Evolutionary conservation across 2,888 invertebrate species (phyloP).

Genomic region (Deroplatys truncata): DNA sequence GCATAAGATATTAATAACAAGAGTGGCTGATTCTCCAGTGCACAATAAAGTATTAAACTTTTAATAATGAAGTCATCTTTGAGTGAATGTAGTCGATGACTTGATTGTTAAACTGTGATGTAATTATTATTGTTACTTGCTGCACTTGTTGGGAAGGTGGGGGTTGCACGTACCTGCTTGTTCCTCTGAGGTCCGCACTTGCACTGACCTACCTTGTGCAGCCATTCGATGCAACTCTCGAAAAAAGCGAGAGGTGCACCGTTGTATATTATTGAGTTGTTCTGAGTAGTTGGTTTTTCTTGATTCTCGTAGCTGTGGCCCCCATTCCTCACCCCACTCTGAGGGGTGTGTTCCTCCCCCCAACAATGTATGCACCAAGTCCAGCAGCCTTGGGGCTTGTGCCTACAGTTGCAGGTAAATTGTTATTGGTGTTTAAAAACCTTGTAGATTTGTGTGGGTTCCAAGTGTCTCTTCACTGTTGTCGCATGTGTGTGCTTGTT

Average conservation of each 20-base stretch:
- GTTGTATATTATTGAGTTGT: background rate
- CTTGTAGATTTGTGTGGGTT: background rate
- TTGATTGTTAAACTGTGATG: no score
- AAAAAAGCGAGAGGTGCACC: background rate
- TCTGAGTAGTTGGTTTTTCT: constrained; percentile 9
- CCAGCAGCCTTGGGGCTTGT: constrained; percentile 21
- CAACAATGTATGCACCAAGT: constrained; percentile 19
- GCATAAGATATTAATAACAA: no score
- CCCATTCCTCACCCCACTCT: constrained; percentile 21
- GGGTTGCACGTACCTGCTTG: background rate
- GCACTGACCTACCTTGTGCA: background rate
- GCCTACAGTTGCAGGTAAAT: constrained; percentile 23
- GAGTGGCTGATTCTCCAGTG: no score
- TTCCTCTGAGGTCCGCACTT: no score
- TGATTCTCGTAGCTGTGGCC: constrained; percentile 20
- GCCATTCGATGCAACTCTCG: background rate
- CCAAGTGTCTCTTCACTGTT: no score
- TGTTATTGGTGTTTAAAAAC: background rate
- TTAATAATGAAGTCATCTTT: no score
- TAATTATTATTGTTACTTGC: background rate
- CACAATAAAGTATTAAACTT: no score
- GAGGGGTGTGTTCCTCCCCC: constrained; percentile 22
- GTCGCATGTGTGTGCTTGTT: no score
- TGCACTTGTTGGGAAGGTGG: background rate
- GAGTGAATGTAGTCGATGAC: no score